Conservation (phyloP, 2,888 invertebrate species). For the Rhingia rostrata region DNA sequence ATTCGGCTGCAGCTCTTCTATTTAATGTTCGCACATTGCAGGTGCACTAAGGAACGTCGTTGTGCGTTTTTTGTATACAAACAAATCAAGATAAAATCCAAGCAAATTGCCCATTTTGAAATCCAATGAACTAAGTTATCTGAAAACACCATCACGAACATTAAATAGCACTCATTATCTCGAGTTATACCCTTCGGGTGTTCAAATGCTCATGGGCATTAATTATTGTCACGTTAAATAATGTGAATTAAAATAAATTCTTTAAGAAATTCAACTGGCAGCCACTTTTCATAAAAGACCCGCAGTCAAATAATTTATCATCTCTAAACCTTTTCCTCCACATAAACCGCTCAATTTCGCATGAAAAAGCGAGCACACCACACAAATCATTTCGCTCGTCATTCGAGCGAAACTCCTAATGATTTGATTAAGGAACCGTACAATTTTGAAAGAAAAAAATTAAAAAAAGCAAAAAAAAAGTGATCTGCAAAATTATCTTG, state of each 20-base stretch:
- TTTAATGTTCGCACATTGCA: too few species aligned
- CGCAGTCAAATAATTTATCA: conserved; percentile 58
- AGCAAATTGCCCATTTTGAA: too few species aligned
- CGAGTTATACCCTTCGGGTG: too few species aligned
- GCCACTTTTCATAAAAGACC: conserved; percentile 39
- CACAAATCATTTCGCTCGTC: conserved; percentile 8
- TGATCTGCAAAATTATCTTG: conserved; percentile 53
- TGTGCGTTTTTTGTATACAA: too few species aligned
- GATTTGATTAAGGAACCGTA: conserved; percentile 40
- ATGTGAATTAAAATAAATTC: conserved; percentile 38
- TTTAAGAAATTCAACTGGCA: conserved; percentile 25
- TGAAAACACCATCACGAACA: too few species aligned
- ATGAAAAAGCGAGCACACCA: neutral
- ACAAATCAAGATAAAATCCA: too few species aligned
- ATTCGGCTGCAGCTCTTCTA: too few species aligned
- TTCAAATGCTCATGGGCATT: conserved; percentile 5
- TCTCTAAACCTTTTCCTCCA: conserved; percentile 41
- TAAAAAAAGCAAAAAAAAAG: neutral
- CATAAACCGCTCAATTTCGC: neutral
- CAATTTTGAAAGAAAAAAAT: conserved; percentile 4
- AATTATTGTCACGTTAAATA: conserved; percentile 39
- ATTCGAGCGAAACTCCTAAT: conserved; percentile 22
- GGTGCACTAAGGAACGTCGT: too few species aligned
- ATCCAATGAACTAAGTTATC: too few species aligned
- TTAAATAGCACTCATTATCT: too few species aligned